phyloP scores from a whole-genome alignment of 2,113 vertebrate genomes.

The Eidolon helvum region DNA sequence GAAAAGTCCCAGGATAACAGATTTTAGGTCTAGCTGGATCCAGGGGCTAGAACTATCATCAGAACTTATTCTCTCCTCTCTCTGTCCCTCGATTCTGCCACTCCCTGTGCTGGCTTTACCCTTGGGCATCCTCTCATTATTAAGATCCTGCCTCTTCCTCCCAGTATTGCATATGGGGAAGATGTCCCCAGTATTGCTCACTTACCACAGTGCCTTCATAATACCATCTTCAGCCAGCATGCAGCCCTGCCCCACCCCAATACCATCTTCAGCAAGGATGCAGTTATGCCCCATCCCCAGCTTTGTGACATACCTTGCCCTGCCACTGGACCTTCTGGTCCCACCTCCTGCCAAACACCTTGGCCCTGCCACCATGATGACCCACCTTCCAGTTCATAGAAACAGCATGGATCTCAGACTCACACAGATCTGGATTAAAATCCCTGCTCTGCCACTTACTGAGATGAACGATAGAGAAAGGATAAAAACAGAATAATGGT shows the following conservation, averaged over 20 bases:
- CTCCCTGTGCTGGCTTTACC: not conserved
- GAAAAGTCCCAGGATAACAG: not conserved
- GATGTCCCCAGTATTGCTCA: rapidly evolving
- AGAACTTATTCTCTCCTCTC: not conserved
- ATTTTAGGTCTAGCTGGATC: conserved; percentile 26
- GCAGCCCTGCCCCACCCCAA: too few species aligned
- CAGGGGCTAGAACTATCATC: not conserved
- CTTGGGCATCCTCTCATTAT: not conserved
- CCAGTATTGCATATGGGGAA: not conserved
- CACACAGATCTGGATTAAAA: not conserved
- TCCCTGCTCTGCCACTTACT: not conserved
- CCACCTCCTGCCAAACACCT: too few species aligned
- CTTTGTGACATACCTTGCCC: not conserved
- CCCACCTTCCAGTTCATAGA: not conserved
- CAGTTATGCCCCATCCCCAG: too few species aligned
- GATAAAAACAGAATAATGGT: not conserved
- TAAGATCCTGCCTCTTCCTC: not conserved
- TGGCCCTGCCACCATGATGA: not conserved
- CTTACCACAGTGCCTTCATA: not conserved
- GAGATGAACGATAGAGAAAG: not conserved
- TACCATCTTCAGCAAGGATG: not conserved
- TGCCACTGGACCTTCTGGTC: too few species aligned
- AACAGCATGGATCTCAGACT: not conserved
- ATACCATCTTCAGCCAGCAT: not conserved
- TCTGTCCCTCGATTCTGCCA: not conserved